Evolutionary conservation across 1,140 invertebrate genomes (phyloP).

Genomic region (Augochlora pura): DNA sequence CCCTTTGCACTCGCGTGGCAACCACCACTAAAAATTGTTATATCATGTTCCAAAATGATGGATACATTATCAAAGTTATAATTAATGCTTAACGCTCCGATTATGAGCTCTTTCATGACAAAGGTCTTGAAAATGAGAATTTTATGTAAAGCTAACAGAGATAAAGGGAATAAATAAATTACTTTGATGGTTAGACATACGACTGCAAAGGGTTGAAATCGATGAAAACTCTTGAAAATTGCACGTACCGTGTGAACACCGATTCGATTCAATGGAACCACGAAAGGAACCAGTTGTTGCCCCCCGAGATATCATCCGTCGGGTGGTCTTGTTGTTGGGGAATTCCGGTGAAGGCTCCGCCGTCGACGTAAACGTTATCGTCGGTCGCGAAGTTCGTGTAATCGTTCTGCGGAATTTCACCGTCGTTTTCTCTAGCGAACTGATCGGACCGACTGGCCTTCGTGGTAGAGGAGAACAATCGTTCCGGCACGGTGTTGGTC

Average conservation of each 20-base stretch:
- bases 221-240: neutral
- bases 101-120: too few species aligned
- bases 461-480: slow-evolving; percentile 19
- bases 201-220: too few species aligned
- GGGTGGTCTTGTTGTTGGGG: slow-evolving; percentile 19
- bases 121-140: too few species aligned
- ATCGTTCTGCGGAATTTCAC: neutral
- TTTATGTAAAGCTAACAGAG: too few species aligned
- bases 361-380: slow-evolving; percentile 3
- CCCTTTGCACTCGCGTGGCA: too few species aligned
- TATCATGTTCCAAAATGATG: too few species aligned
- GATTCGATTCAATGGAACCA: neutral
- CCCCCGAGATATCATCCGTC: neutral
- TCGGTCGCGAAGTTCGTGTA: neutral
- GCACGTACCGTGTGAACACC: neutral
- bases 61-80: too few species aligned
- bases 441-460: slow-evolving; percentile 13
- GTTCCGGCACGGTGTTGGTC: slow-evolving; percentile 12
- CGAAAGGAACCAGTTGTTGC: neutral
- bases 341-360: slow-evolving; percentile 1
- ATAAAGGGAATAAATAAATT: too few species aligned
- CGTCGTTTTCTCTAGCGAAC: neutral
- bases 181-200: too few species aligned
- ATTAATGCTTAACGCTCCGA: too few species aligned
- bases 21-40: too few species aligned